These are phyloP conservation scores for Sitta carolinensis DNA, from an alignment of 2,797 vertebrate genomes.

Conservation along the genomic window DNA sequence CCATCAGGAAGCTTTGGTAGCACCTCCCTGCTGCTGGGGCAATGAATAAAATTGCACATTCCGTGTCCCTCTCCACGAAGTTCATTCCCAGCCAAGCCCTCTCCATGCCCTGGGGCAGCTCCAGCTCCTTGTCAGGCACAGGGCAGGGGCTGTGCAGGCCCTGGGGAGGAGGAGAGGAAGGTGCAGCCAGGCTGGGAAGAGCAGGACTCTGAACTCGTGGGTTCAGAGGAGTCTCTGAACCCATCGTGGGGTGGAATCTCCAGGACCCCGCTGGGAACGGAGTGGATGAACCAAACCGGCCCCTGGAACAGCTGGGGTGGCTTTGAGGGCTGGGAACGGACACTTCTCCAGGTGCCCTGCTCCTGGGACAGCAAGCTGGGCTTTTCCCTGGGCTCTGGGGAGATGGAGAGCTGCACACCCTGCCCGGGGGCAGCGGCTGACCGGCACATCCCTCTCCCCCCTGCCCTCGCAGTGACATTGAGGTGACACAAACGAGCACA, in stretches of 20 bases:
- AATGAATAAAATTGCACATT: rapidly evolving
- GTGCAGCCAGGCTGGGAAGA: not conserved
- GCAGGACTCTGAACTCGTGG: constrained; percentile 17
- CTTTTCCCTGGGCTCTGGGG: not conserved
- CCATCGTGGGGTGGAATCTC: not conserved
- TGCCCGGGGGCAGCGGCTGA: rapidly evolving
- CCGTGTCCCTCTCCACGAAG: rapidly evolving
- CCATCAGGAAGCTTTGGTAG: rapidly evolving
- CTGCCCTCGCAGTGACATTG: not conserved
- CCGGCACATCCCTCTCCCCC: not conserved
- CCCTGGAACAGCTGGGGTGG: rapidly evolving
- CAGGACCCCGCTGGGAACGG: not conserved
- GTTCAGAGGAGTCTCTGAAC: too few relatives aligned
- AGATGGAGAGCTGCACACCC: not conserved
- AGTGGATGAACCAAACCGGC: rapidly evolving
- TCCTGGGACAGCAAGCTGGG: rapidly evolving
- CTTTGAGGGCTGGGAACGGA: not conserved
- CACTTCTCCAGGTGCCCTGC: rapidly evolving
- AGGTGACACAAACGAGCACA: rapidly evolving
- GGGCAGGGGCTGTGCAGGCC: not conserved
- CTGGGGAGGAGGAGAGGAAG: not conserved
- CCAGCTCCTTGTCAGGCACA: not conserved
- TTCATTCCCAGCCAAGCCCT: not conserved
- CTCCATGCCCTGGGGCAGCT: rapidly evolving
- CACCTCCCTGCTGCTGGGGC: not conserved